phyloP scores from a whole-genome alignment of 2,113 vertebrate species.

The Dissostichus mawsoni region DNA sequence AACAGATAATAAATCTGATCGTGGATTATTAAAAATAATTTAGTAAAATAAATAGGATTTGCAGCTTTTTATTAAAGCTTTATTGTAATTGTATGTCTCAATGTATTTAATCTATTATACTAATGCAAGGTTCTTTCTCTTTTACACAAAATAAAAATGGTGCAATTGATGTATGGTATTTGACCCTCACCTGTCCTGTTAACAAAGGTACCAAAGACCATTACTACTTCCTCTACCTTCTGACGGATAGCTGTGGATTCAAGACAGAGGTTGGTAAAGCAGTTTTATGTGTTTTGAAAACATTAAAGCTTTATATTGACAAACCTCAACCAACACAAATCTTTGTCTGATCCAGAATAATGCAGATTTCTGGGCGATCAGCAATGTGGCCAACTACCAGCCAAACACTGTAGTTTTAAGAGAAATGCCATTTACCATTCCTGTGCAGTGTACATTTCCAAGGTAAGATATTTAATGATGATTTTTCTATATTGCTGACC shows the following conservation, averaged over 20 bases:
- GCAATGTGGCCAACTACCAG: slow-evolving; percentile 51
- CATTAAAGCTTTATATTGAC: background rate
- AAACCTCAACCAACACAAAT: background rate
- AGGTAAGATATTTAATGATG: slow-evolving; percentile 57
- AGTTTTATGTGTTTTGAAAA: background rate
- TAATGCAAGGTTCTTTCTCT: background rate
- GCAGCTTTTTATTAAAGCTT: background rate
- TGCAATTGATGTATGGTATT: background rate
- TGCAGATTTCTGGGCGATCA: slow-evolving; percentile 30
- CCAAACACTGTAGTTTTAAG: slow-evolving; percentile 58
- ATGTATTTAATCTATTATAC: background rate
- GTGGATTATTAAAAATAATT: background rate
- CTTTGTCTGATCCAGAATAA: slow-evolving; percentile 55
- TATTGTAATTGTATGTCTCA: background rate
- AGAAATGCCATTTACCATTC: slow-evolving; percentile 64
- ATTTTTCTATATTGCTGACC: background rate
- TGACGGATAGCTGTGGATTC: slow-evolving; percentile 62
- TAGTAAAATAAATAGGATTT: background rate
- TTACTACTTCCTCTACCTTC: slow-evolving; percentile 70
- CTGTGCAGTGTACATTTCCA: slow-evolving; percentile 65
- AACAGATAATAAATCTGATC: background rate
- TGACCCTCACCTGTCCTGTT: slow-evolving; percentile 51
- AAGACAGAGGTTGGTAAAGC: slow-evolving; percentile 58
- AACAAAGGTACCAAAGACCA: slow-evolving; percentile 41
- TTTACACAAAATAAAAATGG: background rate